These are phyloP conservation scores for Acanthis flammea DNA, from an alignment of 2,797 vertebrate species.

Conservation along the genomic window DNA sequence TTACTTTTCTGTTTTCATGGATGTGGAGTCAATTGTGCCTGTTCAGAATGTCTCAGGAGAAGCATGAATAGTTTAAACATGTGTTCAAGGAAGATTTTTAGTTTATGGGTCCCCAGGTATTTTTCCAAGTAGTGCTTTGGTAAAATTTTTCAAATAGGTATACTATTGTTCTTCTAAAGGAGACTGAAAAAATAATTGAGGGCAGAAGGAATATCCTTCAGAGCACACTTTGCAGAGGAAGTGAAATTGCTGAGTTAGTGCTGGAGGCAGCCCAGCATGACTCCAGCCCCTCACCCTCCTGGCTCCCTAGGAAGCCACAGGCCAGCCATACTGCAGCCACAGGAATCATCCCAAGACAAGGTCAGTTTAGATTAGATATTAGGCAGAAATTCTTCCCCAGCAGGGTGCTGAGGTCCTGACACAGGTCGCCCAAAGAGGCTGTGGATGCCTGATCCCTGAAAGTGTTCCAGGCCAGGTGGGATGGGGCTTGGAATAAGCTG, in stretches of 20 bases:
- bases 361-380: background rate
- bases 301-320: background rate
- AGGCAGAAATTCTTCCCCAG: background rate
- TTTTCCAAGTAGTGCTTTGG: background rate
- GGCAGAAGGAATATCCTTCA: background rate
- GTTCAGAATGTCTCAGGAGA: background rate
- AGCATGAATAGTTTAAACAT: constrained; percentile 31
- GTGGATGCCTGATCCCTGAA: no score
- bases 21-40: background rate
- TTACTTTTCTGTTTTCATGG: constrained; percentile 26
- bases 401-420: background rate
- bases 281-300: accelerated
- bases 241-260: background rate
- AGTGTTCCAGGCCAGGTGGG: background rate
- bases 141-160: background rate
- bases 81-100: constrained; percentile 19
- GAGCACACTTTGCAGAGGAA: background rate
- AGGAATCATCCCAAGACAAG: background rate
- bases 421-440: background rate
- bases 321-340: accelerated
- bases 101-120: constrained; percentile 39
- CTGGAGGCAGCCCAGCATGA: background rate
- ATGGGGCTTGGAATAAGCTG: background rate
- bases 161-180: background rate
- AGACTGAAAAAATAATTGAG: background rate